Evolutionary conservation across 2,113 vertebrate genomes (phyloP), one percentile per base, ranked within the genome.

Genomic region (Hymenochirus boettgeri): DNA sequence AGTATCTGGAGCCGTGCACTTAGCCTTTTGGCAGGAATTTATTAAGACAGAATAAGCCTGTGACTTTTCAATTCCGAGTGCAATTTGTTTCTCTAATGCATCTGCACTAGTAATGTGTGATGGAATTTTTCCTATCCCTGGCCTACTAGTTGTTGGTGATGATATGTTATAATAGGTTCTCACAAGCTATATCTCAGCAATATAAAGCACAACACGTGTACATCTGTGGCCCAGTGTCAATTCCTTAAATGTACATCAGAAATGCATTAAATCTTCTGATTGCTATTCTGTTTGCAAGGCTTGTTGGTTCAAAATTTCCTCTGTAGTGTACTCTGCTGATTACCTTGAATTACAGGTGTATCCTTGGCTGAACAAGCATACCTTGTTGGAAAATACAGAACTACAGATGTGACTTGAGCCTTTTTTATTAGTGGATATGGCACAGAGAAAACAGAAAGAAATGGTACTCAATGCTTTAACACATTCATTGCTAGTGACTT

Each of bases 11-110:
- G 86, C 88, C 85, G 88, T 85, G 86, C 89, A 92, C 90, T 95
- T 94, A 92, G 85, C 90, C 90, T 93, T 88, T 91, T 92, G 91
- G 90, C 95, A 93, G 93, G 81, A 84, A 91, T 93, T 96, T 92
- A 99, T 97, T 95, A 96, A 95, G 92, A 93, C 81, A 84, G 91
- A 95, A 97, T 94, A 93, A 96, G 91, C 85, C 83, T 86, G 90
- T 93, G 94, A 96, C 95, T 99, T 99, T 98, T 95, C 96, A 96
- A 96, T 99, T 97, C 91, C 91, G 79, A 90, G 90, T 92, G 94
- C 96, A 96, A 99, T 99, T 98, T 98, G 93, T 98, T 98, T 95
- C 93, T 90, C 90, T 99, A 97, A 96, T 95, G 85, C 90, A 93
- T 92, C 91, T 85, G 74, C 78, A 61, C 86, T 83, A 86, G 84